Percentiles rank a stretch among this genome's conserved stretches.
Conservation (phyloP, 2,888 invertebrate species). For the Drosophila tripunctata region DNA sequence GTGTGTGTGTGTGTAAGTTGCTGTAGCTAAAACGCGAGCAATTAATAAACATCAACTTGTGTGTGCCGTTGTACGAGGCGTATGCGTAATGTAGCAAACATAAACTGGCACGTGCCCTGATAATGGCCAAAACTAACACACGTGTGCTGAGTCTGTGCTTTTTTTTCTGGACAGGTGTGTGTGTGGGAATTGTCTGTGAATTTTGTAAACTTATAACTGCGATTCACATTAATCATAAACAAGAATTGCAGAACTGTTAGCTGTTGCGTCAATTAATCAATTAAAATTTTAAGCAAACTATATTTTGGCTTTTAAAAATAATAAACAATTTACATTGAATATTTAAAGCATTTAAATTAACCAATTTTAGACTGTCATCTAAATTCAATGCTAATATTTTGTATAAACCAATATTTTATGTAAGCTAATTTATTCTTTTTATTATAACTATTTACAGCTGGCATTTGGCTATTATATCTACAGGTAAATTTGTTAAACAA, state of each 20-base stretch:
- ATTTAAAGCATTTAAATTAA: not conserved
- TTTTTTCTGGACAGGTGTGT: too few species aligned
- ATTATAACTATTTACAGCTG: slow-evolving; percentile 26
- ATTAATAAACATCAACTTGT: slow-evolving; percentile 56
- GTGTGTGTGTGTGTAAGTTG: slow-evolving; percentile 15
- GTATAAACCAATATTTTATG: too few species aligned
- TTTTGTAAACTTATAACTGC: slow-evolving; percentile 28
- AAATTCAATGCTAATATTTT: too few species aligned
- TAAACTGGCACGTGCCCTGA: slow-evolving; percentile 53
- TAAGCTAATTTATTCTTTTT: too few species aligned
- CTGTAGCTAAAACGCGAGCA: slow-evolving; percentile 40
- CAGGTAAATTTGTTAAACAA: not conserved
- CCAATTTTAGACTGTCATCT: too few species aligned
- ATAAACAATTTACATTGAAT: not conserved
- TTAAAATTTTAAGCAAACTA: slow-evolving; percentile 1
- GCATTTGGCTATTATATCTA: not conserved
- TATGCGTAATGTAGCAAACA: slow-evolving; percentile 37
- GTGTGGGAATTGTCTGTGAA: slow-evolving; percentile 30
- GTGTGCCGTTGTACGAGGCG: slow-evolving; percentile 35
- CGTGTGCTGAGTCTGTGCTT: slow-evolving; percentile 15
- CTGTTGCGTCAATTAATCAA: not conserved
- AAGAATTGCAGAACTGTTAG: too few species aligned
- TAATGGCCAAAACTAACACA: slow-evolving; percentile 31
- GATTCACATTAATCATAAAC: slow-evolving; percentile 53
- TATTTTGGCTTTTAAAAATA: not conserved